These are phyloP conservation scores for Gryllus longicercus DNA, from an alignment of 2,888 invertebrate species.

Conservation along the genomic window DNA sequence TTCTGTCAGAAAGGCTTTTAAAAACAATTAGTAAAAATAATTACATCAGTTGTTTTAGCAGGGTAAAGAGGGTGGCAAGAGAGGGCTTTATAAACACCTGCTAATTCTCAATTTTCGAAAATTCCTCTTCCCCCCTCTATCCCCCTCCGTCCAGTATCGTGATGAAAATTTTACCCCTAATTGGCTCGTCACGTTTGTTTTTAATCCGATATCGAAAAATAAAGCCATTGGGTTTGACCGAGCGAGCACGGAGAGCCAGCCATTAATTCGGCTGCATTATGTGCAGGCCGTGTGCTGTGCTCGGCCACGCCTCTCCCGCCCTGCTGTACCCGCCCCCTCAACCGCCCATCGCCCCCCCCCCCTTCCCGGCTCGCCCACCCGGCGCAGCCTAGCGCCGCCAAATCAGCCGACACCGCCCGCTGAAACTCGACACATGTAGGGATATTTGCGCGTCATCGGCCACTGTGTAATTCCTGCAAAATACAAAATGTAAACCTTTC, in stretches of 20 bases:
- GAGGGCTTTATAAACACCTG: slow-evolving; percentile 32
- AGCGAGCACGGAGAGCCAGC: slow-evolving; percentile 3
- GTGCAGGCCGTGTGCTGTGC: slow-evolving; percentile 23
- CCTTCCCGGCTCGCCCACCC: not conserved
- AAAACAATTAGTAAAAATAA: slow-evolving; percentile 34
- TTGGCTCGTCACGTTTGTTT: slow-evolving; percentile 29
- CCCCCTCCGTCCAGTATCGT: not conserved
- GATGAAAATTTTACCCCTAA: slow-evolving; percentile 32
- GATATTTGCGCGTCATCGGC: not conserved
- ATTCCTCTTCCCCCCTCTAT: slow-evolving; percentile 21
- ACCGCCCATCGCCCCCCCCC: no score
- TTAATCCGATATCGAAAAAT: slow-evolving; percentile 35
- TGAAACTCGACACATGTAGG: not conserved
- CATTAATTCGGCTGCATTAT: slow-evolving; percentile 33
- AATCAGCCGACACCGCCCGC: not conserved
- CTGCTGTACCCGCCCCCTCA: no score
- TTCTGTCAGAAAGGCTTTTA: slow-evolving; percentile 20
- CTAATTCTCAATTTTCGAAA: slow-evolving; percentile 33
- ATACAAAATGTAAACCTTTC: slow-evolving; percentile 30
- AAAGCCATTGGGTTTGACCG: slow-evolving; percentile 32
- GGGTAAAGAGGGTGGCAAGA: not conserved
- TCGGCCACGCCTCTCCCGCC: not conserved
- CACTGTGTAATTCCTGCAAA: slow-evolving; percentile 25
- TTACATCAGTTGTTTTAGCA: slow-evolving; percentile 30
- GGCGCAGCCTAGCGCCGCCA: not conserved